A percentile compares a stretch with the other conserved stretches of the same genome.
Evolutionary conservation across 2,113 vertebrate species (phyloP).

Genomic region (Rhinoderma darwinii): DNA sequence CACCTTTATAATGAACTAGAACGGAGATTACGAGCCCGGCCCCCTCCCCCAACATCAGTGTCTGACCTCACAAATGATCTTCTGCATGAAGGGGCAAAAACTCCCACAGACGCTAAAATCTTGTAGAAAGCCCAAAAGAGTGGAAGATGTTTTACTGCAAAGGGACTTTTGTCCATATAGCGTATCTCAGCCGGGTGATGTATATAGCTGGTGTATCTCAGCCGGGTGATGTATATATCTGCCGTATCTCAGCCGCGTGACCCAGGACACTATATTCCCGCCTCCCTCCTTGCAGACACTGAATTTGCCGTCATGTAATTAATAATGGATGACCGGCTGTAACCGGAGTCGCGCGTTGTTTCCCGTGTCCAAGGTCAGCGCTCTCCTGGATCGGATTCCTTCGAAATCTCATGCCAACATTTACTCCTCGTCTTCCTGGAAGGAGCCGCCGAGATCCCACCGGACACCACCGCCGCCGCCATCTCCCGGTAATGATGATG

Average conservation of each 20-base stretch:
- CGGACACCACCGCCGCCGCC: too few species aligned
- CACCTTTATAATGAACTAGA: too few species aligned
- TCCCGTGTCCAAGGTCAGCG: not conserved
- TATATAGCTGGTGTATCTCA: not conserved
- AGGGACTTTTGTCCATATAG: too few species aligned
- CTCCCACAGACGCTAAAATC: too few species aligned
- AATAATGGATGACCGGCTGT: conserved; percentile 14
- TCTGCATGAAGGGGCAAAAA: too few species aligned
- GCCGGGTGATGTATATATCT: not conserved
- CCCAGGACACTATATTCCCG: not conserved
- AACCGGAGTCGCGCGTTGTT: not conserved
- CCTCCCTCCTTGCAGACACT: not conserved
- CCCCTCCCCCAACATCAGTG: too few species aligned
- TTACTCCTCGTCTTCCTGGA: not conserved
- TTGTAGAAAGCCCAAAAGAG: too few species aligned
- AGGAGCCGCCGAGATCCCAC: not conserved
- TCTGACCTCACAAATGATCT: too few species aligned
- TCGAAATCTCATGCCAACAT: not conserved
- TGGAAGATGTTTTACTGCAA: too few species aligned
- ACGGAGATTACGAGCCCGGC: too few species aligned
- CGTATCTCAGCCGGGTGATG: not conserved
- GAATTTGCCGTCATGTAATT: not conserved
- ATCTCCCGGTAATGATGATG: too few species aligned
- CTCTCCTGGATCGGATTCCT: not conserved
- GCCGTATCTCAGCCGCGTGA: not conserved